Evolutionary conservation across 2,888 invertebrate genomes (phyloP), one percentile per base, ranked within the genome.

Genomic region (Xestia c-nigrum): DNA sequence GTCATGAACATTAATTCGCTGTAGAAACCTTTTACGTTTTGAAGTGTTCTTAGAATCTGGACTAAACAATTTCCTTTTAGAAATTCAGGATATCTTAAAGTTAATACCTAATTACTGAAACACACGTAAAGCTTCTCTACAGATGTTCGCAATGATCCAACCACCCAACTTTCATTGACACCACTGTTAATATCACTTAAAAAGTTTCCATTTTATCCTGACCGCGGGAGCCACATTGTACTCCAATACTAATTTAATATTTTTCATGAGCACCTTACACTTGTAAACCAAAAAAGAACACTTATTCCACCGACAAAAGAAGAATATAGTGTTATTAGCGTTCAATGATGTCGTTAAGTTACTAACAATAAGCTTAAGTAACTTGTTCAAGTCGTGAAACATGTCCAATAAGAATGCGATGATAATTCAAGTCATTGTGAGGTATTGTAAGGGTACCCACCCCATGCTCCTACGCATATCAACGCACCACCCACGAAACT

Each of bases 321-420:
- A 76, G 72, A 85, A 82, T 84, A 77, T 68, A 65, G 64, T 52
- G 70, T 86, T 85, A 91, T 90, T 89, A 89, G 87, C 75, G 69
- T 80, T 87, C 87, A 90, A 89, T 89, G 80, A 85, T 86, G 87
- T 90, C 84, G 87, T 86, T 89, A 88, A 90, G 86, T 86, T 85
- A 81, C 86, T 88, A 84, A 89, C 90, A 90, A 90, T 88, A 83
- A 76, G 84, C 77, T 83, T 88, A 89, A 91, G 89, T 90, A 90
- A 89, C 90, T 88, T 88, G 91, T 92, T 89, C 31, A 92, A 80
- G 80, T 85, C 89, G 81, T 89, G 89, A 86, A 89, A 86, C 84
- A 87, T 88, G 88, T 89, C 88, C 87, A 90, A 90, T 90, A 91
- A 91, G 91, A 93, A 89, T 85, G 78, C 63, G 77, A 55, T 40